Percentiles rank a stretch among this genome's conserved stretches.
Evolutionary conservation across 2,888 invertebrate genomes (phyloP).

Genomic region (Protodeltote pygarga): DNA sequence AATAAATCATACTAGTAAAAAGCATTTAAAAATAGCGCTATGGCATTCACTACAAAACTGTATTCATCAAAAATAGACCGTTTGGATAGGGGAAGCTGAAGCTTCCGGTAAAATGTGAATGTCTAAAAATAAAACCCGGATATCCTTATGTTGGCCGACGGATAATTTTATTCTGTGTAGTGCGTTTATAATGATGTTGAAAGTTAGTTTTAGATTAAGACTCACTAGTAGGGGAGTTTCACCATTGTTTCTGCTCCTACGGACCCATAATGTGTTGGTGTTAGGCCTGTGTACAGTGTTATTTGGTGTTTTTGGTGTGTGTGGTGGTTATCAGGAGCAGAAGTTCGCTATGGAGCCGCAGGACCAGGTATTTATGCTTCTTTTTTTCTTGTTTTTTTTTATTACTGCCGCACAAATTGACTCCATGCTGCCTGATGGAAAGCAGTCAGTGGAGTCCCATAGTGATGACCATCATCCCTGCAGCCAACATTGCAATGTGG

Average conservation of each 20-base stretch:
- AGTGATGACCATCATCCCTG: too few species aligned
- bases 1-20: constrained; percentile 60
- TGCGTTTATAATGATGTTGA: constrained; percentile 62
- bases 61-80: constrained; percentile 62
- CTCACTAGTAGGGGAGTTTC: constrained; percentile 74
- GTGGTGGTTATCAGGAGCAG: constrained; percentile 87
- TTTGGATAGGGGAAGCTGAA: constrained; percentile 64
- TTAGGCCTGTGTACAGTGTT: constrained; percentile 55
- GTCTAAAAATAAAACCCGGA: constrained; percentile 67
- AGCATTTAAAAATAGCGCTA: constrained; percentile 64
- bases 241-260: constrained; percentile 74
- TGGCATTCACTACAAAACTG: constrained; percentile 67
- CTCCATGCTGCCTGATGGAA: too few species aligned
- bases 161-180: constrained; percentile 43
- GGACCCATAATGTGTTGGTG: constrained; percentile 64
- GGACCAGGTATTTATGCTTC: constrained; percentile 88
- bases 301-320: constrained; percentile 68
- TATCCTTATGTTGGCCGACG: constrained; percentile 63
- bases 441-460: not conserved
- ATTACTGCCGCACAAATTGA: not conserved
- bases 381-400: not conserved
- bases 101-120: constrained; percentile 77
- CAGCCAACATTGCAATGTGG: too few species aligned
- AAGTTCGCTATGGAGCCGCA: constrained; percentile 97
- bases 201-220: constrained; percentile 62